phyloP scores from a whole-genome alignment of 2,797 vertebrate species.

The Rhinophrynus dorsalis region DNA sequence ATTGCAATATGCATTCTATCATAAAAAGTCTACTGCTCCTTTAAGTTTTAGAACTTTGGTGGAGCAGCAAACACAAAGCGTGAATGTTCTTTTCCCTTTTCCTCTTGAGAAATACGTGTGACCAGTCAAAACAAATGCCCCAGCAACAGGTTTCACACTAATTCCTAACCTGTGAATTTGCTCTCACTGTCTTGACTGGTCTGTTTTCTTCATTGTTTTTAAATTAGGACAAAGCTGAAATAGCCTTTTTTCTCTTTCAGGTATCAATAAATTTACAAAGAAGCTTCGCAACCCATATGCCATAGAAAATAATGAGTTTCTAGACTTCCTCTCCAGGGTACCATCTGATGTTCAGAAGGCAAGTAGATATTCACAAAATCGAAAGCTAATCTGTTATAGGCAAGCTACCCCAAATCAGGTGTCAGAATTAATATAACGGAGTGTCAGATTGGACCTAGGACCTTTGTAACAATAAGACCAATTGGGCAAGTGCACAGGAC shows the following conservation, averaged over 20 bases:
- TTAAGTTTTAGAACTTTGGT: background rate
- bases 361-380: conserved; percentile 63
- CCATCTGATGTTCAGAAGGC: conserved; percentile 98
- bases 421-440: no score
- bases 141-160: conserved; percentile 32
- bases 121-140: background rate
- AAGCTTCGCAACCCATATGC: conserved; percentile 90
- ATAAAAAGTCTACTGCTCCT: no score
- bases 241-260: conserved; percentile 66
- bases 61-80: background rate
- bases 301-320: conserved; percentile 90
- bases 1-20: no score
- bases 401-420: background rate
- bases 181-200: conserved; percentile 19
- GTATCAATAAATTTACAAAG: conserved; percentile 97
- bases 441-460: no score
- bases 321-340: conserved; percentile 97
- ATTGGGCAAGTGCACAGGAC: no score
- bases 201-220: conserved; percentile 12
- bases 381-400: background rate
- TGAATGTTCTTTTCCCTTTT: background rate
- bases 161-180: conserved; percentile 40
- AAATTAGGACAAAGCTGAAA: conserved; percentile 3
- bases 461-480: no score
- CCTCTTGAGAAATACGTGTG: conserved; percentile 8